Conservation (phyloP, 2,888 invertebrate species). For the Oxyteleia sp. region DNA sequence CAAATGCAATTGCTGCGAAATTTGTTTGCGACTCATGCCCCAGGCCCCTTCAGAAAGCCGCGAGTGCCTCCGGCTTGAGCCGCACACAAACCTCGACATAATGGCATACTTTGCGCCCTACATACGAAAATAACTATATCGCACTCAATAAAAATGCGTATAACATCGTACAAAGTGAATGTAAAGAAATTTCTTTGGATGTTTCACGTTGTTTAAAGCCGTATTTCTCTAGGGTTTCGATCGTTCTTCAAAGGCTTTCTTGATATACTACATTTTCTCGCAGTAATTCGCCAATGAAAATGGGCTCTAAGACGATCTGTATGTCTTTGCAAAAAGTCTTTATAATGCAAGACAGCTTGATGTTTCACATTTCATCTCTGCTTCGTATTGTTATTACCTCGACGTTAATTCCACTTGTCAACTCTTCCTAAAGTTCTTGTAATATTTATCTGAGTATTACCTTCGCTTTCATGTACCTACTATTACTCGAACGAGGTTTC, state of each 20-base stretch:
- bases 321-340: constrained; percentile 7
- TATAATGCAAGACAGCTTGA: constrained; percentile 35
- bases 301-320: constrained; percentile 16
- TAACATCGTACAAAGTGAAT: no score
- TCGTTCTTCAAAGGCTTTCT: constrained; percentile 20
- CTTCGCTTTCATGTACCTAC: constrained; percentile 27
- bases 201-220: constrained; percentile 10
- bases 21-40: no score
- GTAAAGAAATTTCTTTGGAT: constrained; percentile 23
- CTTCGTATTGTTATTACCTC: constrained; percentile 49
- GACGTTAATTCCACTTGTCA: constrained; percentile 35
- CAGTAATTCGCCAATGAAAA: constrained; percentile 35
- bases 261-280: constrained; percentile 25
- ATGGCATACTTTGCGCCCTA: no score
- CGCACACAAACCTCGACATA: no score
- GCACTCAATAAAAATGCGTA: no score
- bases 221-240: constrained; percentile 15
- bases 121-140: no score
- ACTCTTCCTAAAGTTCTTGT: constrained; percentile 33
- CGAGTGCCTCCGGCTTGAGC: no score
- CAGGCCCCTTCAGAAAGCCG: no score
- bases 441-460: constrained; percentile 17
- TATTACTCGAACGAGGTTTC: constrained; percentile 7
- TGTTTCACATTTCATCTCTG: constrained; percentile 39
- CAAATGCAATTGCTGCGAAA: no score